These are phyloP conservation scores for Chiroxiphia lanceolata DNA, from an alignment of 2,797 vertebrate species.

Conservation along the genomic window DNA sequence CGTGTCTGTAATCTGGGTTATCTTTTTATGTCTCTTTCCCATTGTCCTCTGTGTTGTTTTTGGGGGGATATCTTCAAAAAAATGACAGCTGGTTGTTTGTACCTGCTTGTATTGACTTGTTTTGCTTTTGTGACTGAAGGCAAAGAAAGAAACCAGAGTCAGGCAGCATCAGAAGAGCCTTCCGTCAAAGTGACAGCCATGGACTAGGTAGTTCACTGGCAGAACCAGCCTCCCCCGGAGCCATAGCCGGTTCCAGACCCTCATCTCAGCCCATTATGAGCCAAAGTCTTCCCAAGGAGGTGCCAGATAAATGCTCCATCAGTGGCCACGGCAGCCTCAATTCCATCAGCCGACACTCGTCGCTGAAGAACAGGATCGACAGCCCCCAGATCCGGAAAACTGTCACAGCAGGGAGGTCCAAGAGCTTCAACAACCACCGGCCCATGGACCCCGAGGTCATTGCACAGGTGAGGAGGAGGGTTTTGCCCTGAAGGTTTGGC, in stretches of 20 bases:
- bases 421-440: slow-evolving; percentile 98
- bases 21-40: slow-evolving; percentile 24
- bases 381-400: slow-evolving; percentile 93
- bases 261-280: slow-evolving; percentile 87
- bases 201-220: slow-evolving; percentile 75
- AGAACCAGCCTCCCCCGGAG: slow-evolving; percentile 80
- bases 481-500: not conserved
- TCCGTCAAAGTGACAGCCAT: slow-evolving; percentile 85
- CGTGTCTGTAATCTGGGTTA: not conserved
- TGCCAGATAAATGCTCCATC: slow-evolving; percentile 88
- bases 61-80: slow-evolving; percentile 32
- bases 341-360: slow-evolving; percentile 95
- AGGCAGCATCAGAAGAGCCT: slow-evolving; percentile 88
- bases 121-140: slow-evolving; percentile 81
- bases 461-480: slow-evolving; percentile 81
- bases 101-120: slow-evolving; percentile 68
- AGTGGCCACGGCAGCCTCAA: slow-evolving; percentile 93
- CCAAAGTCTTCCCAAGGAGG: slow-evolving; percentile 87
- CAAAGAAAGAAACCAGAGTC: slow-evolving; percentile 92
- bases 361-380: slow-evolving; percentile 93
- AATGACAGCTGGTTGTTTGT: not conserved
- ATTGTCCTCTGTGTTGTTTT: slow-evolving; percentile 49
- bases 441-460: slow-evolving; percentile 94
- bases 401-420: slow-evolving; percentile 88
- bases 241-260: slow-evolving; percentile 81